Evolutionary conservation across 2,113 vertebrate species (phyloP), one percentile per base, ranked within the genome.

Genomic region (Protobothrops mucrosquamatus): DNA sequence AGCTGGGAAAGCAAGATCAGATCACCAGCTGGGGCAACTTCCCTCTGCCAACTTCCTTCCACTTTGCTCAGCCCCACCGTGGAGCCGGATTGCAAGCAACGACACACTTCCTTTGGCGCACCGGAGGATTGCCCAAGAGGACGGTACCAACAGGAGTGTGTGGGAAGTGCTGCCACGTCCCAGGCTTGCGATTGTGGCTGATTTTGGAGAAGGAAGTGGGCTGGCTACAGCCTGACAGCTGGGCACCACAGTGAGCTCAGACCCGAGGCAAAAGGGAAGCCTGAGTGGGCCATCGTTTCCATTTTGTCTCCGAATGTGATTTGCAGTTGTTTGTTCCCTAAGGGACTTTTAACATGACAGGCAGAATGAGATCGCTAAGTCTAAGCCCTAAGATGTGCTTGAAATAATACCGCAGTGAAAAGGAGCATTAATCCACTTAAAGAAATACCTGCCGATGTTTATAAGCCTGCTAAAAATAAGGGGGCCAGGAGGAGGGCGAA

Each of bases 61-160:
- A 0, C 69, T 95, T 94, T 92, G 94, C 46, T 94, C 85, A 95
- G 95, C 93, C 93, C 93, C 95, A 93, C 94, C 48, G 91, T 88
- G 92, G 91, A 95, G 10, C 7, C 43, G 0, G 20, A 8, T 43
- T 88, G n/a, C 11, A 6, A 11, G 6, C 39, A 23, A 0, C 1
- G 29, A 6, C 55, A 12, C 54, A 5, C 52, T 88, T 54, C 15
- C 39, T n/a, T 23, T 88, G 90, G 91, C 92, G 93, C 93, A 29
- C 94, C 96, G 96, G 96, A 91, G 64, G 93, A 57, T 74, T 96
- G 97, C 96, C 95, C 56, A 95, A 95, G 43, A 55, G 91, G 88
- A 94, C 0, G 96, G 96, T 96, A 95, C 96, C 96, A 96, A 96
- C 96, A 96, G 96, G 96, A 0, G 81, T 97, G 96, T 95, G 97